phyloP scores from a whole-genome alignment of 1,140 invertebrate species.

The Musca domestica region DNA sequence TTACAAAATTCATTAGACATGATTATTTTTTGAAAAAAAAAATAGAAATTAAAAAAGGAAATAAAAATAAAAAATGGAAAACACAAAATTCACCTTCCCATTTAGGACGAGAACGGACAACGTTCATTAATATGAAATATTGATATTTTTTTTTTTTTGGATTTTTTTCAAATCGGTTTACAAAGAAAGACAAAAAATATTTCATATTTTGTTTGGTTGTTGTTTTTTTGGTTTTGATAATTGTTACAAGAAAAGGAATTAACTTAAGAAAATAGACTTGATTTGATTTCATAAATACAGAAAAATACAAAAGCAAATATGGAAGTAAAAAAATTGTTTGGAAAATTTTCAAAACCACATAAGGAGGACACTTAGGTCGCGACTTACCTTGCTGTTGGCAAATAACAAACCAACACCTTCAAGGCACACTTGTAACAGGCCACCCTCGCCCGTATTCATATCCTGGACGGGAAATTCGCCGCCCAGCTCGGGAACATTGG shows the following conservation, averaged over 20 bases:
- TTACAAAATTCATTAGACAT: slow-evolving; percentile 13
- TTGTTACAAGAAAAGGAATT: slow-evolving; percentile 18
- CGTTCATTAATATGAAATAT: slow-evolving; percentile 10
- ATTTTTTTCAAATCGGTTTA: not conserved
- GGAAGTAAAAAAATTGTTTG: not conserved
- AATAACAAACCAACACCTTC: slow-evolving; percentile 97
- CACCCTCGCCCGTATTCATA: slow-evolving; percentile 92
- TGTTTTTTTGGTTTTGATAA: not conserved
- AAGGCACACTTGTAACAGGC: slow-evolving; percentile 97
- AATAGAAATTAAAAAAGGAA: not conserved
- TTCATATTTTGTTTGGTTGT: not conserved
- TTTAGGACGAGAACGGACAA: slow-evolving; percentile 12
- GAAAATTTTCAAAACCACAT: slow-evolving; percentile 20
- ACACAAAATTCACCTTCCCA: slow-evolving; percentile 13
- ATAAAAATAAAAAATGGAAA: slow-evolving; percentile 10
- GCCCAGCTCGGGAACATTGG: slow-evolving; percentile 83
- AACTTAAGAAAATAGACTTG: slow-evolving; percentile 6
- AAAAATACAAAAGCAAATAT: not conserved
- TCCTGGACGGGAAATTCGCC: slow-evolving; percentile 99
- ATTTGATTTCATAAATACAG: too few relatives aligned
- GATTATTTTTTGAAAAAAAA: not conserved
- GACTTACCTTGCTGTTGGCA: slow-evolving; percentile 95
- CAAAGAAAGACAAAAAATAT: slow-evolving; percentile 5
- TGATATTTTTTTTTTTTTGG: slow-evolving; percentile 4
- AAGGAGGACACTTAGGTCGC: not conserved